Percentiles rank a stretch among this genome's conserved stretches.
Evolutionary conservation across 2,797 vertebrate species (phyloP).

Genomic region (Halcyon smyrnensis): DNA sequence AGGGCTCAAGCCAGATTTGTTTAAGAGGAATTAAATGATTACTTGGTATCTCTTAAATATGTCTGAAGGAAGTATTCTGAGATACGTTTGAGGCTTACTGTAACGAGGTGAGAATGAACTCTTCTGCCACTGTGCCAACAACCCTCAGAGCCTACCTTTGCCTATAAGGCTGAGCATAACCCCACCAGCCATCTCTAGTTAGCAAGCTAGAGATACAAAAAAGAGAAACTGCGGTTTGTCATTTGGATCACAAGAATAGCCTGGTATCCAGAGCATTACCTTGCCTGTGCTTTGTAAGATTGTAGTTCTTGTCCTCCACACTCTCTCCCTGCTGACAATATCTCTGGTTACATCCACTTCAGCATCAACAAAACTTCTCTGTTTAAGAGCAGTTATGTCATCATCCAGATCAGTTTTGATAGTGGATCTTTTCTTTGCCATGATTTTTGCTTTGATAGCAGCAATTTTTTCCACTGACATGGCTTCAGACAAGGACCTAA

Average conservation of each 20-base stretch:
- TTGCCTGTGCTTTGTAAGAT: slow-evolving; percentile 98
- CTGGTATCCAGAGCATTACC: slow-evolving; percentile 75
- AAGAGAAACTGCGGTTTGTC: neutral
- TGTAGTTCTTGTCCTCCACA: slow-evolving; percentile 98
- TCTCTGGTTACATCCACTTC: slow-evolving; percentile 97
- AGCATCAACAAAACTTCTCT: slow-evolving; percentile 97
- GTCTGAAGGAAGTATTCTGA: neutral
- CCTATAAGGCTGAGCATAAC: neutral
- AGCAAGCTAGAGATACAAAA: neutral
- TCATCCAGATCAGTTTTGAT: slow-evolving; percentile 98
- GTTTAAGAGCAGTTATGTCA: slow-evolving; percentile 93
- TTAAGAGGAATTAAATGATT: neutral
- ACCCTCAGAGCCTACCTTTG: neutral
- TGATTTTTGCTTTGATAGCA: slow-evolving; percentile 99
- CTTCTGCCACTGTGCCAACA: neutral
- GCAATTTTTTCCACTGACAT: slow-evolving; percentile 99
- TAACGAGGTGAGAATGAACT: neutral
- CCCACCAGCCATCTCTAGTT: neutral
- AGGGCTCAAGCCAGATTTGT: neutral
- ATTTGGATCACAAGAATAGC: neutral
- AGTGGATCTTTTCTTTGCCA: slow-evolving; percentile 99
- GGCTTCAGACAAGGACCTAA: slow-evolving; percentile 96
- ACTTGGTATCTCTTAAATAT: neutral
- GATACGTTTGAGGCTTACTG: neutral
- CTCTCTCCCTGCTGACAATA: slow-evolving; percentile 96